A percentile compares a stretch with the other conserved stretches of the same genome.
phyloP scores from a whole-genome alignment of 2,113 vertebrate genomes.

The Rana temporaria region DNA sequence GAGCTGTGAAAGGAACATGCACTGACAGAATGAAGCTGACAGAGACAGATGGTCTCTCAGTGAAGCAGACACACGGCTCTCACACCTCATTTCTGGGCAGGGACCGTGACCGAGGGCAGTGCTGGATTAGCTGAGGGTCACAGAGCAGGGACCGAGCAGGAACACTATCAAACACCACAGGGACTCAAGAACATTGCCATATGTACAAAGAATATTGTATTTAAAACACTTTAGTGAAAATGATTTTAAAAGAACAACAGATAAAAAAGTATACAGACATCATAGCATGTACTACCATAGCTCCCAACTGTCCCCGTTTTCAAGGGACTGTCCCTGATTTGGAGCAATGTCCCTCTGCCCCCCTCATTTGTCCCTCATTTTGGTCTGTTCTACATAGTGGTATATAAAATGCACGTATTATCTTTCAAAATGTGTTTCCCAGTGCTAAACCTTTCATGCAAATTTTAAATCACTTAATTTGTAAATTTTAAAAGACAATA shows the following conservation, averaged over 20 bases:
- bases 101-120: constrained; percentile 48
- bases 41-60: constrained; percentile 51
- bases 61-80: constrained; percentile 46
- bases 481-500: too few relatives aligned
- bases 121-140: constrained; percentile 52
- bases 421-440: too few relatives aligned
- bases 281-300: background rate
- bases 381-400: too few relatives aligned
- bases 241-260: background rate
- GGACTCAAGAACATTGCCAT: background rate
- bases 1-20: constrained; percentile 31
- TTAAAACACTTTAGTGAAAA: background rate
- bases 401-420: too few relatives aligned
- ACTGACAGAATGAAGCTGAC: constrained; percentile 52
- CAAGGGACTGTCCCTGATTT: too few relatives aligned
- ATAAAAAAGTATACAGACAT: background rate
- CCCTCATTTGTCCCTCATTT: too few relatives aligned
- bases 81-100: constrained; percentile 54
- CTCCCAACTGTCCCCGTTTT: too few relatives aligned
- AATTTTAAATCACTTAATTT: too few relatives aligned
- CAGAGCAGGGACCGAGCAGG: constrained; percentile 37
- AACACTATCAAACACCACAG: constrained; percentile 23
- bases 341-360: too few relatives aligned
- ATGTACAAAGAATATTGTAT: background rate
- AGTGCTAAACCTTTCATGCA: too few relatives aligned